These are phyloP conservation scores for Nemopilema nomurai DNA, from an alignment of 30 jellyfish, hydroid and myxozoan genomes.

Conservation along the genomic window DNA sequence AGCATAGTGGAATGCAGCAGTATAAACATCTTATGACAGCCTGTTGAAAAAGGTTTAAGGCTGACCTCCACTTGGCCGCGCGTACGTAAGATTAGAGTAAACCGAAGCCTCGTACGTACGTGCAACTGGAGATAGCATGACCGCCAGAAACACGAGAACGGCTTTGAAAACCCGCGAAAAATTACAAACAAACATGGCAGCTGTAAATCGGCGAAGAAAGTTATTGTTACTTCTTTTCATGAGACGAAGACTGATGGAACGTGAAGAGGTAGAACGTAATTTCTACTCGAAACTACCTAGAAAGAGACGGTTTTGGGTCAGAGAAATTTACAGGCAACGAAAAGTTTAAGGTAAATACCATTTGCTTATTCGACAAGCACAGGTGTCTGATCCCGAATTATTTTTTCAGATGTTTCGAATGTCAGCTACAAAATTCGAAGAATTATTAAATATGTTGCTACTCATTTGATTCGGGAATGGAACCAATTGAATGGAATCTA, in stretches of 20 bases:
- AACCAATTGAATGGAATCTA: not conserved
- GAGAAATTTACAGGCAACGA: not conserved
- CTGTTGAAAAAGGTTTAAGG: not conserved
- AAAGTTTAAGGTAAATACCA: not conserved
- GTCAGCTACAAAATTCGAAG: constrained; percentile 15
- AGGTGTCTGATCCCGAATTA: not conserved
- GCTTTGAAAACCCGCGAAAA: not conserved
- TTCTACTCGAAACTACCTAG: not conserved
- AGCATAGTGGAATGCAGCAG: not conserved
- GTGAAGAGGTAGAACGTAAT: not conserved
- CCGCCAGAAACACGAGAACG: not conserved
- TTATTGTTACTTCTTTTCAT: not conserved
- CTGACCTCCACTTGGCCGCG: not conserved
- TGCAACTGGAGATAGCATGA: not conserved
- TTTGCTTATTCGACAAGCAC: not conserved
- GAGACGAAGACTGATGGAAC: not conserved
- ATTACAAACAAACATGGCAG: not conserved
- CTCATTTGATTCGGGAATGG: not conserved
- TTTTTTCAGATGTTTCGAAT: constrained; percentile 13
- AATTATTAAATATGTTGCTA: not conserved
- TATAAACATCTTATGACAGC: not conserved
- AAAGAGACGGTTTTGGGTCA: not conserved
- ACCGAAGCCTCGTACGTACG: not conserved
- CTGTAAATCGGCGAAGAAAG: not conserved
- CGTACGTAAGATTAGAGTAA: not conserved